Evolutionary conservation across 2,797 vertebrate species (phyloP).

Genomic region (Gymnothorax javanicus): DNA sequence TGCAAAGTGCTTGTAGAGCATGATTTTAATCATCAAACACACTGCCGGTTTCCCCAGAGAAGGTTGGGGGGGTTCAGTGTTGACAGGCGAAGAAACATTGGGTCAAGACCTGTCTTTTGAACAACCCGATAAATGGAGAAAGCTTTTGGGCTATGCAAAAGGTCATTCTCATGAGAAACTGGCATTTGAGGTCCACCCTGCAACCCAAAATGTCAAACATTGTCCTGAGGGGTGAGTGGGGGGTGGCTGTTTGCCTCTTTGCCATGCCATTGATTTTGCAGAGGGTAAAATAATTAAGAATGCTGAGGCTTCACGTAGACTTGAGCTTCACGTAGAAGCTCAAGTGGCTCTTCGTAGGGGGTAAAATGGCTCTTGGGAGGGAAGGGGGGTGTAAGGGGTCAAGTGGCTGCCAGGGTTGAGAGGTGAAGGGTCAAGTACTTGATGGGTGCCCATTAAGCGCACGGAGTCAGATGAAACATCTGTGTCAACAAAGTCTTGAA

Average conservation of each 20-base stretch:
- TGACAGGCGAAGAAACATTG: background rate
- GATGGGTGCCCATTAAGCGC: background rate
- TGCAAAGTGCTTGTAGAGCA: background rate
- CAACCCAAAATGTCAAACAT: background rate
- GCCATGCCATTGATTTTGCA: background rate
- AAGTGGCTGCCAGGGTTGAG: background rate
- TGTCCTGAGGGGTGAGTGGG: background rate
- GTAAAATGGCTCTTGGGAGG: too few relatives aligned
- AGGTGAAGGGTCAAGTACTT: background rate
- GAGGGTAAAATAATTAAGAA: background rate
- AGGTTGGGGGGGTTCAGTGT: background rate
- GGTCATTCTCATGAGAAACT: background rate
- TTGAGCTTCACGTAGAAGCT: too few relatives aligned
- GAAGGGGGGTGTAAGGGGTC: background rate
- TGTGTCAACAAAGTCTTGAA: background rate
- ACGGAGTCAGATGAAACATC: background rate
- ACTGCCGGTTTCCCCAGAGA: background rate
- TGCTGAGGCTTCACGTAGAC: background rate
- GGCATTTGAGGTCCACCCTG: background rate
- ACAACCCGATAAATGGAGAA: background rate
- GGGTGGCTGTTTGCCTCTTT: background rate
- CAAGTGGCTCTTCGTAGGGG: too few relatives aligned
- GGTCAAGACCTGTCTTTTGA: background rate
- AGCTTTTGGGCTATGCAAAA: background rate
- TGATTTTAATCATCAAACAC: slow-evolving; percentile 13